Evolutionary conservation across 2,797 vertebrate genomes (phyloP), one percentile per base, ranked within the genome.

Genomic region (Enteromius mattozi): DNA sequence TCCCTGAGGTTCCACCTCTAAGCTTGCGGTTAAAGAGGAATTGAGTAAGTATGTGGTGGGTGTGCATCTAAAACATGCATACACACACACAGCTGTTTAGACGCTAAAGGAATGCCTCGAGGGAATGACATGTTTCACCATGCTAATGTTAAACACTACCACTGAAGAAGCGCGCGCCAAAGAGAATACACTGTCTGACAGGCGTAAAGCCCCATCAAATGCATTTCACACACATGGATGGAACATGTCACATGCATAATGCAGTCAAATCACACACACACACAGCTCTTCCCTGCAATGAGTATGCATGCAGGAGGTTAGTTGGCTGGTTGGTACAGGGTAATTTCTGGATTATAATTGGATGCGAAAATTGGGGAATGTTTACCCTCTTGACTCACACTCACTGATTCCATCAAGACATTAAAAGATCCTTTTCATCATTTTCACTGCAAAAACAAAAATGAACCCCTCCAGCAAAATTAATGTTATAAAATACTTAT

Each of bases 201-300:
- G 63, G 59, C 69, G 49, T 83, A n/a, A 78, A 83, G 47, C 74
- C 59, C 66, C 45, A 70, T 72, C 74, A 82, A 77, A 82, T 54
- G 81, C 75, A 79, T 83, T 83, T 69, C 80, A 78, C 74, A 82
- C 80, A 70, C 40, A 84, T 59, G 79, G 78, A 80, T n/a, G 17
- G 27, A 68, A 83, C 61, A 69, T 54, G 49, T 66, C 78, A 76
- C 63, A 83, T 77, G 82, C 82, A 77, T 69, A 77, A 83, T 83
- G 35, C 82, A 69, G 47, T 56, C 72, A 77, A 80, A n/a, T 80
- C 27, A 27, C 27, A 19, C 45, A 33, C 71, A 63, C n/a, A 12
- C n/a, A 10, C 21, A 59, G 72, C 10, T 51, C 30, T 35, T 35
- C 5, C 21, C 37, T 74, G 13, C 13, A 16, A 47, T 45, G 16